These are phyloP conservation scores for Chloropsis cyanopogon DNA, from an alignment of 2,113 vertebrate species.

Conservation along the genomic window DNA sequence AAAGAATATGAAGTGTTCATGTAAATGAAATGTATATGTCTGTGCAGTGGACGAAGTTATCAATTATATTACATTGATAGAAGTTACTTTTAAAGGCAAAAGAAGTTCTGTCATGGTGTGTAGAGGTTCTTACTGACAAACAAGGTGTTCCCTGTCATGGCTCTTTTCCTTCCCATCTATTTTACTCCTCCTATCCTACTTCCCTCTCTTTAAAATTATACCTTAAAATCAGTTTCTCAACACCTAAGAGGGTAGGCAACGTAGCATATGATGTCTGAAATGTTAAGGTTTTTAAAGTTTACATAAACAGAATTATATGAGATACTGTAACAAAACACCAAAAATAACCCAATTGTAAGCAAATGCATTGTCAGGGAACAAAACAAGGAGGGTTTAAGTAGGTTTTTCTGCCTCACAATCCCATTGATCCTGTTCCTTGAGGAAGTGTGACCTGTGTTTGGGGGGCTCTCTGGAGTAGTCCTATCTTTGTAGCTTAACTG, in stretches of 20 bases:
- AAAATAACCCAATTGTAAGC: background rate
- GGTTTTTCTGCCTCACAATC: background rate
- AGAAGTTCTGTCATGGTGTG: fast-evolving
- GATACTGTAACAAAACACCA: background rate
- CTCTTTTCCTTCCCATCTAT: background rate
- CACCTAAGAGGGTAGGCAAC: background rate
- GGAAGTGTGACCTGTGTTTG: background rate
- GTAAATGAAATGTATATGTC: background rate
- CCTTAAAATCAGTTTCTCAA: background rate
- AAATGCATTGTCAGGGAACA: background rate
- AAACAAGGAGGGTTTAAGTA: background rate
- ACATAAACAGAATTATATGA: background rate
- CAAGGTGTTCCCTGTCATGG: background rate
- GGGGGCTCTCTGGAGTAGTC: background rate
- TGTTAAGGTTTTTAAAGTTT: background rate
- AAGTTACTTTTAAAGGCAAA: background rate
- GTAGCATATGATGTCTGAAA: background rate
- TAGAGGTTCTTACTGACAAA: background rate
- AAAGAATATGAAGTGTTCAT: background rate
- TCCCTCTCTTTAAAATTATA: background rate
- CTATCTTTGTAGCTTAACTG: background rate
- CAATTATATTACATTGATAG: background rate
- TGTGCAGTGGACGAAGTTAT: background rate
- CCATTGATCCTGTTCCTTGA: background rate
- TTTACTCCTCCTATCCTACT: background rate